phyloP scores from a whole-genome alignment of 2,797 vertebrate genomes.

The Aselliscus stoliczkanus region DNA sequence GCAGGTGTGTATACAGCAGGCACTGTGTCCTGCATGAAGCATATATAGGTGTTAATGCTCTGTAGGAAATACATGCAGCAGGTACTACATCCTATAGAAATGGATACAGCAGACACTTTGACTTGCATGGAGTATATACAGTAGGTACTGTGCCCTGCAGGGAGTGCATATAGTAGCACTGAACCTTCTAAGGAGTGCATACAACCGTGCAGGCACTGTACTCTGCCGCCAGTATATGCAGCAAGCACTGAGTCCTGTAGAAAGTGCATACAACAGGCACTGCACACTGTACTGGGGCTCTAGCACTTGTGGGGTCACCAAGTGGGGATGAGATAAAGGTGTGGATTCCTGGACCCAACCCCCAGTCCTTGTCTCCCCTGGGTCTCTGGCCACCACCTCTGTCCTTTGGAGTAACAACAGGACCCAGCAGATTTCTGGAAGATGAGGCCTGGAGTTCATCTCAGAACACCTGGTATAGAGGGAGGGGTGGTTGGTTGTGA shows the following conservation, averaged over 20 bases:
- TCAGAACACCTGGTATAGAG: neutral
- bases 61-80: neutral
- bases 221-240: neutral
- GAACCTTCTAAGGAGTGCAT: neutral
- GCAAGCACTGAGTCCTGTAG: neutral
- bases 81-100: neutral
- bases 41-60: neutral
- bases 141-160: neutral
- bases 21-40: neutral
- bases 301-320: accelerated
- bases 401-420: neutral
- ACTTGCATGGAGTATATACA: neutral
- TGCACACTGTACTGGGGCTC: neutral
- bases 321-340: neutral
- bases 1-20: neutral
- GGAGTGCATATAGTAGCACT: neutral
- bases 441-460: neutral
- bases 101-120: neutral
- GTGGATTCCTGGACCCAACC: neutral
- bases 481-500: neutral
- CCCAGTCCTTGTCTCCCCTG: too few species aligned
- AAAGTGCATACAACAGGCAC: neutral
- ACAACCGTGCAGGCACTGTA: neutral
- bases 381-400: neutral
- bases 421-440: neutral